Evolutionary conservation across 2,888 invertebrate genomes (phyloP).

Genomic region (Zele albiditarsus): DNA sequence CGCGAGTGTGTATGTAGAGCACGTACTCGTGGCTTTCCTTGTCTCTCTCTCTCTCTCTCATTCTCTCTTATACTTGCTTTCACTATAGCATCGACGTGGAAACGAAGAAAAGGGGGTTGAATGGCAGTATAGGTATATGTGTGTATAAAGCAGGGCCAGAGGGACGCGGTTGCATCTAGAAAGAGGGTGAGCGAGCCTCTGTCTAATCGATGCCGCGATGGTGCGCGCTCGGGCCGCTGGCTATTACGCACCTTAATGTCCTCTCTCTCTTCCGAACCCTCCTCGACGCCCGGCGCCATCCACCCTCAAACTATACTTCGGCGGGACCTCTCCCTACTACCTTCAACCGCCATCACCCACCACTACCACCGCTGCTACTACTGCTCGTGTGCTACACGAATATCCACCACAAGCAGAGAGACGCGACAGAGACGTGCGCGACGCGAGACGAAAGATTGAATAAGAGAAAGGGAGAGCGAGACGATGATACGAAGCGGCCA

Average conservation of each 20-base stretch:
- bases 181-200: conserved; percentile 67
- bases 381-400: conserved; percentile 29
- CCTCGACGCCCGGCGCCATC: conserved; percentile 45
- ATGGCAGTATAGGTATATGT: conserved; percentile 23
- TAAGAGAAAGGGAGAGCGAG: conserved; percentile 12
- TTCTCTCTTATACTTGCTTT: neutral
- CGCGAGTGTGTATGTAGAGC: conserved; percentile 71
- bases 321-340: conserved; percentile 11
- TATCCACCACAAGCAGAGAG: neutral
- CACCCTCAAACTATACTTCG: conserved; percentile 35
- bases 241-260: conserved; percentile 74
- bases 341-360: conserved; percentile 27
- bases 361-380: conserved; percentile 45
- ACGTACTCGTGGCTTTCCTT: conserved; percentile 68
- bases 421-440: conserved; percentile 1
- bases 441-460: conserved; percentile 2
- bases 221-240: conserved; percentile 72
- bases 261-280: conserved; percentile 45
- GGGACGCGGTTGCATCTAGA: conserved; percentile 63
- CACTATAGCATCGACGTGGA: conserved; percentile 56
- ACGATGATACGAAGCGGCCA: conserved; percentile 65
- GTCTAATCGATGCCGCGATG: conserved; percentile 73
- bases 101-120: conserved; percentile 37
- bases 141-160: conserved; percentile 49
- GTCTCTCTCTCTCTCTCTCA: conserved; percentile 51